Evolutionary conservation across 2,797 vertebrate genomes (phyloP), one percentile per base, ranked within the genome.

Genomic region (Gorsachius magnificus): DNA sequence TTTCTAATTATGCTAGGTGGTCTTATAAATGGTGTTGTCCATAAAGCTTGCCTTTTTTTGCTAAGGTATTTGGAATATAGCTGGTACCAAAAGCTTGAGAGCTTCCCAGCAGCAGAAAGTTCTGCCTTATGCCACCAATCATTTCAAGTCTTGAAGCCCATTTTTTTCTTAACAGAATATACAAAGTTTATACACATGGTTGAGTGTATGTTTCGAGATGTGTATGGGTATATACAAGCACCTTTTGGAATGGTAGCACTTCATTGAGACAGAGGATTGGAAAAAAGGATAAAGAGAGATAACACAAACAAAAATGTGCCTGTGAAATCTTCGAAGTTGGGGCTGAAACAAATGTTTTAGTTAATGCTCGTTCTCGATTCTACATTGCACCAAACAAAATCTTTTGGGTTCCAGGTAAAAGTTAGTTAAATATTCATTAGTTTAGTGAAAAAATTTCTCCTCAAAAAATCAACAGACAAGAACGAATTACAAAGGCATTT

Each of bases 1-100:
- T 83, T 90, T 87, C 50, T 57, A 90, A 46, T 78, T 85, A 71
- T 31, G 50, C 3, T 85, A 93, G 13, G 9, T 61, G 35, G 45
- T 72, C 66, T 91, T 75, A 64, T 58, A 93, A 78, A 69, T 7
- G 13, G 33, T 48, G 14, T 1, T 93, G 85, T 79, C 11, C 5
- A 69, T 82, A 85, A 89, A 83, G 28, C 22, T 79, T 84, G 25
- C 22, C 58, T 95, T 91, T 92, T 75, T 84, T 78, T 87, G 83
- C 38, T n/a, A 80, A 87, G 75, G 31, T 82, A 71, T 33, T 72
- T 46, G 38, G 53, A 77, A 69, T 41, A 41, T 20, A 72, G n/a
- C 16, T 79, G 6, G 18, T 69, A 82, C 29, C 46, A 69, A 84
- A 82, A 5, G 50, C 60, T 41, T 50, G 21, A 87, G n/a, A 84